Percentiles rank a stretch among this genome's conserved stretches.
Evolutionary conservation across 2,113 vertebrate species (phyloP).

Genomic region (Brachionichthys hirsutus): DNA sequence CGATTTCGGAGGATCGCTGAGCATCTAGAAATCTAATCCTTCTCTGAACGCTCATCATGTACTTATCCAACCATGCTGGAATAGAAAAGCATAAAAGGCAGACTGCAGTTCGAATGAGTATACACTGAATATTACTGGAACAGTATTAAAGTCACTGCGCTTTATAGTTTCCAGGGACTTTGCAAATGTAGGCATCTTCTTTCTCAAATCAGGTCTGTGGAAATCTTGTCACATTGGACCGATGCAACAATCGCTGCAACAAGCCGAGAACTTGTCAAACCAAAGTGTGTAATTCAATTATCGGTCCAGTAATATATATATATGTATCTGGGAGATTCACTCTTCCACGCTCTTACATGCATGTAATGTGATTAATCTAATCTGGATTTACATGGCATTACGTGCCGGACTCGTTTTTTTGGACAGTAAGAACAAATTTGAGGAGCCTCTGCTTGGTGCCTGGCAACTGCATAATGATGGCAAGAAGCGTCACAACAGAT

Average conservation of each 20-base stretch:
- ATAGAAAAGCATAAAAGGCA: constrained; percentile 2
- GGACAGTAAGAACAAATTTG: neutral
- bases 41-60: neutral
- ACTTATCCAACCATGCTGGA: neutral
- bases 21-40: constrained; percentile 17
- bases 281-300: too few relatives aligned
- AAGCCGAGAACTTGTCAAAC: too few relatives aligned
- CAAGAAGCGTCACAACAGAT: neutral
- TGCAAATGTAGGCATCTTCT: too few relatives aligned
- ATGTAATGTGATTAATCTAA: constrained; percentile 1
- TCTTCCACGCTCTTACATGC: too few relatives aligned
- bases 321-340: neutral
- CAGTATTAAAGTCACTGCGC: neutral
- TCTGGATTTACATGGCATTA: constrained; percentile 1
- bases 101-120: neutral
- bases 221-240: too few relatives aligned
- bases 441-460: neutral
- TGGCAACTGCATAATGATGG: neutral
- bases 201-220: too few relatives aligned
- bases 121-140: neutral
- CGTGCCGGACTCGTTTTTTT: neutral
- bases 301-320: too few relatives aligned
- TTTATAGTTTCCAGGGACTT: too few relatives aligned
- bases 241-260: too few relatives aligned
- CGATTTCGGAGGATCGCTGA: constrained; percentile 18